Evolutionary conservation across 2,888 invertebrate species (phyloP), one percentile per base, ranked within the genome.

Genomic region (Beris morrisii): DNA sequence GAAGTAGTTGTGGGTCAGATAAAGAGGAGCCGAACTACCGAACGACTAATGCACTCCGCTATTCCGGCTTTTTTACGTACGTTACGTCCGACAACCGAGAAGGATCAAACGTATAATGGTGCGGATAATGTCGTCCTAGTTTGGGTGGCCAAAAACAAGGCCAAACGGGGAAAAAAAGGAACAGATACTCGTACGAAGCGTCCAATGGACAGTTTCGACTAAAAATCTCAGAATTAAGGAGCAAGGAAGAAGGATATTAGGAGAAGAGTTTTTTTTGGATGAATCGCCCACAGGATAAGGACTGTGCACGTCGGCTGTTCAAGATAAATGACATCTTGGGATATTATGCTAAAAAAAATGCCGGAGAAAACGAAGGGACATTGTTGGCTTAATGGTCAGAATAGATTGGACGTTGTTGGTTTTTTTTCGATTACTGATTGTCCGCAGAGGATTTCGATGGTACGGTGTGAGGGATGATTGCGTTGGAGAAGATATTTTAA

Each of bases 311-410:
- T 15, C 28, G 45, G 44, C 57, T 57, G 57, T 57, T 43, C 15
- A 57, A 57, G 57, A 57, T 57, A 57, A 57, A 57, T 57, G 57
- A 57, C 28, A 57, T 57, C 44, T 43, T 22, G 9, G 32, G 57
- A 57, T 44, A 31, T 38, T 44, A 57, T 57, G 57, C 44, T 57
- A 57, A 57, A 57, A 57, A 57, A 57, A 52, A 52, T 22, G 22
- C 15, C 15, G 52, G 52, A 28, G 38, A 38, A 38, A 38, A 38
- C 38, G 38, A 38, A 9, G 38, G 38, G 38, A 38, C 9, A 38
- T 38, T 38, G 38, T 38, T 38, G 38, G 38, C 38, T 38, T 38
- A 38, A 38, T 38, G 38, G 38, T 38, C 38, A 9, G 38, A 38
- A 38, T 38, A 38, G 38, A 38, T 38, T 38, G 38, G 38, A 7